Evolutionary conservation across 2,113 vertebrate species (phyloP).

Genomic region (Passerina amoena): DNA sequence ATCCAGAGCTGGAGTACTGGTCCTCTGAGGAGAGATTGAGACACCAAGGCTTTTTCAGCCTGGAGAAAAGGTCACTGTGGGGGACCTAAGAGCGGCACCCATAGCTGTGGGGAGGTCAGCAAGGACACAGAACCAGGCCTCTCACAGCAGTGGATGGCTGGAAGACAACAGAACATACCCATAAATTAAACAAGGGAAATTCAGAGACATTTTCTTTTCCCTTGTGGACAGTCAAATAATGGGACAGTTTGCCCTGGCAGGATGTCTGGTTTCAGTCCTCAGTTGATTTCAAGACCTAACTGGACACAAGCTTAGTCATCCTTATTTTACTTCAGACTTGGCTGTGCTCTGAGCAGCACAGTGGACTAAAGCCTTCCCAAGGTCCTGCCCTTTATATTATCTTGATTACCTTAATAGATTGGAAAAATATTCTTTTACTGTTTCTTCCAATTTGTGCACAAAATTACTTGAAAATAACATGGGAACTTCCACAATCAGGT

Average conservation of each 20-base stretch:
- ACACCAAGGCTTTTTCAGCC: not conserved
- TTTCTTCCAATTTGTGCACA: not conserved
- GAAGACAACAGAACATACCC: not conserved
- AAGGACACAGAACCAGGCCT: not conserved
- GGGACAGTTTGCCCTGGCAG: not conserved
- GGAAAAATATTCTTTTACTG: not conserved
- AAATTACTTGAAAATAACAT: not conserved
- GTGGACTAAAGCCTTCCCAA: not conserved
- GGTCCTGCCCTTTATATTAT: not conserved
- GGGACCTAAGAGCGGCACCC: not conserved
- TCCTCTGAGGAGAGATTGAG: not conserved
- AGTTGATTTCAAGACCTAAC: not conserved
- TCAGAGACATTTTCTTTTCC: not conserved
- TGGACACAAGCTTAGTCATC: not conserved
- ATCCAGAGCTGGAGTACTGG: not conserved
- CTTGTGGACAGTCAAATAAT: not conserved
- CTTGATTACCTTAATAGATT: not conserved
- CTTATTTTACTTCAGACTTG: not conserved
- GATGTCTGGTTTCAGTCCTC: not conserved
- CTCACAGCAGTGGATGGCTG: not conserved
- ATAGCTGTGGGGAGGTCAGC: not conserved
- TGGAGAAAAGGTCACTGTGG: not conserved
- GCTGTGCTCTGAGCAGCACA: not conserved
- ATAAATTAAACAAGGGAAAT: not conserved
- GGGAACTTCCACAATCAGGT: not conserved